These are phyloP conservation scores for Sogatella furcifera DNA, from an alignment of 1,140 invertebrate genomes.

Conservation along the genomic window DNA sequence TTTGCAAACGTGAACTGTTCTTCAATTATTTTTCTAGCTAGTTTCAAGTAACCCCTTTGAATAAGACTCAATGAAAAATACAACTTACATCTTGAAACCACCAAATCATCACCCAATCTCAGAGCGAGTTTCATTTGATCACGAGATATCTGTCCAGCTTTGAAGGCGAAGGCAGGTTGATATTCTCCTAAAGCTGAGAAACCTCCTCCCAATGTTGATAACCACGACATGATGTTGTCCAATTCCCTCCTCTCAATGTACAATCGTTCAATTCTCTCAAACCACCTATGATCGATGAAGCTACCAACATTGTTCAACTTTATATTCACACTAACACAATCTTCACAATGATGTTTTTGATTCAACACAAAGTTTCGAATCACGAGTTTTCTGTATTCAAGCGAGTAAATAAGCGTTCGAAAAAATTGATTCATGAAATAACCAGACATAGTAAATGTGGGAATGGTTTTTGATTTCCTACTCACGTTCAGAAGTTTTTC, in stretches of 20 bases:
- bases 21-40: conserved; percentile 53
- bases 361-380: too few species aligned
- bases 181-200: conserved; percentile 83
- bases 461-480: too few species aligned
- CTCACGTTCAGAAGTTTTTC: too few species aligned
- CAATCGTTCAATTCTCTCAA: conserved; percentile 14
- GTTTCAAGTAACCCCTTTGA: conserved; percentile 56
- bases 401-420: too few species aligned
- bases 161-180: conserved; percentile 41
- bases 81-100: conserved; percentile 66
- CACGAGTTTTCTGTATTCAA: too few species aligned
- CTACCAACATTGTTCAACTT: not conserved
- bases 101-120: conserved; percentile 64
- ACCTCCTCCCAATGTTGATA: conserved; percentile 91
- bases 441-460: too few species aligned
- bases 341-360: not conserved
- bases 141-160: conserved; percentile 76
- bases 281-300: conserved; percentile 6
- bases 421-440: too few species aligned
- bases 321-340: not conserved
- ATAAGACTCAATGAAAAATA: conserved; percentile 81
- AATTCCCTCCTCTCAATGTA: conserved; percentile 55
- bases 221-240: conserved; percentile 81
- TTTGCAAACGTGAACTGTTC: conserved; percentile 47
- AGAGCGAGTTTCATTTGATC: conserved; percentile 70